Evolutionary conservation across 2,888 invertebrate genomes (phyloP), one percentile per base, ranked within the genome.

Genomic region (Petrophora chlorosata): DNA sequence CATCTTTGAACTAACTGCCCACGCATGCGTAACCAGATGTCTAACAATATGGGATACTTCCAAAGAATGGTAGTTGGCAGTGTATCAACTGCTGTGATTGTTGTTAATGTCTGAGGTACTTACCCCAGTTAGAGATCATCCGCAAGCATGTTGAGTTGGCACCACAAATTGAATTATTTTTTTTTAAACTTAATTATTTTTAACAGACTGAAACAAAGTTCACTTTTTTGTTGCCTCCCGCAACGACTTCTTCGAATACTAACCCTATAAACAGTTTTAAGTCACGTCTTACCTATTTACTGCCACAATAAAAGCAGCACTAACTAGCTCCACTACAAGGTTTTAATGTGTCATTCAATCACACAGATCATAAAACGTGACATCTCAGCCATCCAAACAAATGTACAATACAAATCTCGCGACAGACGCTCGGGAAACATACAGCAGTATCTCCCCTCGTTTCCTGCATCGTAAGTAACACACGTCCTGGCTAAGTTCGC

Each of bases 381-480:
- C 79, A 73, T 72, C 73, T 73, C 57, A 56, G 70, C 69, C 72
- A 67, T 60, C 63, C 73, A 65, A 70, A 76, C 77, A 77, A 77
- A 79, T 70, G 71, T 69, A 63, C 65, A 80, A 82, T 81, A 82
- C 78, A 81, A 82, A 85, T 85, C 83, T 79, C 72, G 65, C 66
- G 66, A 71, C 79, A 79, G 73, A 76, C 78, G 73, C 70, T 68
- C 73, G 55, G 63, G 76, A 76, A 75, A 76, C 80, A 75, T 70
- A 73, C 73, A 70, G 69, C 69, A 65, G 72, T 74, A 80, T 82
- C 84, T 85, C 82, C 86, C 87, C 85, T 79, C 80, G 78, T 73
- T 85, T 86, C 85, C 85, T 85, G 83, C 76, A 79, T 76, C 75
- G 74, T 79, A 80, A 83, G 76, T 82, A 76, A 77, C 76, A 73